Base-by-base conservation (phyloP, 2,797 vertebrate species). In the Garrulus glandarius region DNA sequence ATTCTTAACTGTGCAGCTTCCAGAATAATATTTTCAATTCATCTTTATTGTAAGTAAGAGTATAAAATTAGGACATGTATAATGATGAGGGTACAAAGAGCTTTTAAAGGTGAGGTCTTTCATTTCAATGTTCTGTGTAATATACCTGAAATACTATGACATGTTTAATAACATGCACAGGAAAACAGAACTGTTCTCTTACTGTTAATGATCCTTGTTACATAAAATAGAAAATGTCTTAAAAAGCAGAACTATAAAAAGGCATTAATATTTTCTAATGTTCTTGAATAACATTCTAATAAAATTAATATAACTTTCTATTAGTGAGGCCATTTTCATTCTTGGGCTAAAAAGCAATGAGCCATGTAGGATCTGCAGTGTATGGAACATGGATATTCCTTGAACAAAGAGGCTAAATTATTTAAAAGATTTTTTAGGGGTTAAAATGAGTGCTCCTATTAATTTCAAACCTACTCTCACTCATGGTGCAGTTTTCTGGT, bases 201-300 rank as follows among this genome's bases (percentile, higher is more conserved):
- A n/a, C 24, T 52, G 57, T 56, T 92, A 95, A 95, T 89, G 88
- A 69, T 59, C 70, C 44, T 91, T 94, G 50, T 60, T 91, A 68
- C 30, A 80, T 67, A 88, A 89, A 95, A 92, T 21, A 91, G 26
- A 84, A 84, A 87, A 29, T 53, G 55, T 84, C 49, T 82, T 82
- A 22, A 91, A 78, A 87, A 56, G 0, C 16, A 64, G 41, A 78
- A 41, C 21, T 37, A 52, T 76, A 77, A 89, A 84, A 89, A 74
- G 12, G 30, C 16, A 46, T 61, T 63, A 91, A 60, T 89, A 84
- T 87, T 88, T 94, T 91, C 22, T 92, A 82, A 92, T 79, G 14
- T 46, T 88, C 63, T 87, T 95, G 61, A 94, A 81, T 84, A 96
- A 84, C n/a, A 87, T 68, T 93, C 41, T 83, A 87, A 94, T 93